Evolutionary conservation across 92 coral and sea anemone genomes (phyloP), one percentile per base, ranked within the genome.

Genomic region (Galaxea fascicularis): DNA sequence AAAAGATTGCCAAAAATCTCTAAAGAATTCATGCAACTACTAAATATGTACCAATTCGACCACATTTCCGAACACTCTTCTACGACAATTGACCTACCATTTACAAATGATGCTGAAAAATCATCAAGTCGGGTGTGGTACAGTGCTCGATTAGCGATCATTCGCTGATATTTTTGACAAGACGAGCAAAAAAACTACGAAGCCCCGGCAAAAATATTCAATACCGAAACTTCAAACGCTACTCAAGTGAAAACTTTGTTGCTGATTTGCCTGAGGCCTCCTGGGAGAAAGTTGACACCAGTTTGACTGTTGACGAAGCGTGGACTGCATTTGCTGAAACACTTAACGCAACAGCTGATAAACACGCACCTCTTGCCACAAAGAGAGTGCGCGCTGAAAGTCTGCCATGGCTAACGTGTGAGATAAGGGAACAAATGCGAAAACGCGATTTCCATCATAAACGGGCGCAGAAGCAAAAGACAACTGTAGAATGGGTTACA

Each of bases 391-490:
- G 67, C 0, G 67, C 67, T 53, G 59, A 53, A 53, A 53, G 59
- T 12, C 90, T 90, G n/a, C 93, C 88, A 20, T 90, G 90, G 93
- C 35, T 90, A 27, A 85, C 85, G 25, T 39, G 69, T 28, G 85
- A 86, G 24, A 86, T 90, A 4, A 87, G 94, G 77, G 78, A 39
- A 52, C 4, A 49, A 62, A 91, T 91, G 89, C 68, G 80, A 17
- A 83, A 54, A 39, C 87, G 94, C 20, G 78, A 91, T 88, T 88
- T 71, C 73, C 91, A 87, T 39, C 91, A 79, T 58, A 59, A 70
- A 62, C 70, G 77, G 87, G 85, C 87, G 25, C 89, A 77, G 51
- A 46, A 46, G 11, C 51, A 46, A 46, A 46, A 46, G 51, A 46
- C 11, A 5, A 5, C 51, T 46, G 51, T 46, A 46, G 11, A 46